Percentiles rank a stretch among this genome's conserved stretches.
These are phyloP conservation scores for Alcis repandata DNA, from an alignment of 2,888 invertebrate species.

Conservation along the genomic window DNA sequence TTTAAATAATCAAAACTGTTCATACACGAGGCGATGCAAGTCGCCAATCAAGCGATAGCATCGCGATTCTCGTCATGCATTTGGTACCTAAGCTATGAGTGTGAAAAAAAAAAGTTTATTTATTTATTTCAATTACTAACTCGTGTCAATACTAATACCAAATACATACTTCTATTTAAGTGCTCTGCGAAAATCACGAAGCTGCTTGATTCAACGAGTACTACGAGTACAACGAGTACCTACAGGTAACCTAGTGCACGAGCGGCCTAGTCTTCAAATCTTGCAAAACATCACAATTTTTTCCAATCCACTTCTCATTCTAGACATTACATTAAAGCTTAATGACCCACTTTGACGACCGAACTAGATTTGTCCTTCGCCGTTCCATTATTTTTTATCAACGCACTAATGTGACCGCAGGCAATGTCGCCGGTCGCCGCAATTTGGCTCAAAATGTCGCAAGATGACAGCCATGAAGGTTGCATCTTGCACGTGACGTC, in stretches of 20 bases:
- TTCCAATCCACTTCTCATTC: constrained; percentile 10
- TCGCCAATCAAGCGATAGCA: no score
- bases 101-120: no score
- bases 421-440: constrained; percentile 63
- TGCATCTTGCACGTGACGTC: constrained; percentile 78
- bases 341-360: constrained; percentile 41
- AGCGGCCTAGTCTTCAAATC: background rate
- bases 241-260: background rate
- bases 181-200: no score
- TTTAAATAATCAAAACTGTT: no score
- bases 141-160: no score
- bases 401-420: constrained; percentile 61
- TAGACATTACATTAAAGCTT: constrained; percentile 26
- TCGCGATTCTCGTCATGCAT: no score
- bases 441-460: constrained; percentile 62
- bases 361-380: constrained; percentile 51
- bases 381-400: constrained; percentile 46
- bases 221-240: no score
- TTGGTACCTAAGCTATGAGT: no score
- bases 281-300: background rate
- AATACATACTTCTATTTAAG: no score
- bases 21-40: no score
- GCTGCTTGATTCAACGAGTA: no score
- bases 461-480: constrained; percentile 78
- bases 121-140: no score